Evolutionary conservation across 2,888 invertebrate species (phyloP).

Genomic region (Mayetiola destructor): DNA sequence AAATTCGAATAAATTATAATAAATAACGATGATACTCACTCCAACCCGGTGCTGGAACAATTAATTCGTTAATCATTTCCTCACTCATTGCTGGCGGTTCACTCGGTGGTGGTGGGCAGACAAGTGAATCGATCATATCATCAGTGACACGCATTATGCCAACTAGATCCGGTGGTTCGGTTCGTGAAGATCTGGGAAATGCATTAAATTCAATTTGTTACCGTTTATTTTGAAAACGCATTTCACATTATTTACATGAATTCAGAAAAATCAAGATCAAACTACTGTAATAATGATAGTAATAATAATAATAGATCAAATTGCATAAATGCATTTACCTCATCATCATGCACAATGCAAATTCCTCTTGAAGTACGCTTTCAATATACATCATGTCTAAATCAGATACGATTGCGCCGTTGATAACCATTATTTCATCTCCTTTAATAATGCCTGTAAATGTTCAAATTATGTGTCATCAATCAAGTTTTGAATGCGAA

Average conservation of each 20-base stretch:
- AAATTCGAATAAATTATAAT: background rate
- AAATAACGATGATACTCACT: slow-evolving; percentile 44
- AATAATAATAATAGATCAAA: background rate
- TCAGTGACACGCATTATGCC: slow-evolving; percentile 79
- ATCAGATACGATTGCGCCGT: slow-evolving; percentile 94
- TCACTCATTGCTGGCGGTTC: slow-evolving; percentile 88
- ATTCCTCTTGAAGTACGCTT: slow-evolving; percentile 87
- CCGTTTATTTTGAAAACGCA: background rate
- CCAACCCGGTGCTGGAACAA: slow-evolving; percentile 93
- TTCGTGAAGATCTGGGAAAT: slow-evolving; percentile 54
- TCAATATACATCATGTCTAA: slow-evolving; percentile 99
- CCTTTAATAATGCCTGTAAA: slow-evolving; percentile 82
- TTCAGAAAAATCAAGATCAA: too few relatives aligned
- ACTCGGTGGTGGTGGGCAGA: slow-evolving; percentile 90
- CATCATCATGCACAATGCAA: slow-evolving; percentile 93
- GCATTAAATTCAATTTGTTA: background rate
- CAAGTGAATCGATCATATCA: slow-evolving; percentile 86
- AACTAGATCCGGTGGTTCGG: slow-evolving; percentile 62
- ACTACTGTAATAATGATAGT: too few relatives aligned
- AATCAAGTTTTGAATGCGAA: too few relatives aligned
- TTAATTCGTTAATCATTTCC: slow-evolving; percentile 91
- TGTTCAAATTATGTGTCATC: background rate
- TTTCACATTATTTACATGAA: background rate
- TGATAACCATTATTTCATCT: slow-evolving; percentile 98
- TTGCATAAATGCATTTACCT: slow-evolving; percentile 38